Conservation (phyloP, 92 coral and sea anemone species). For the Virgularia gustaviana region DNA sequence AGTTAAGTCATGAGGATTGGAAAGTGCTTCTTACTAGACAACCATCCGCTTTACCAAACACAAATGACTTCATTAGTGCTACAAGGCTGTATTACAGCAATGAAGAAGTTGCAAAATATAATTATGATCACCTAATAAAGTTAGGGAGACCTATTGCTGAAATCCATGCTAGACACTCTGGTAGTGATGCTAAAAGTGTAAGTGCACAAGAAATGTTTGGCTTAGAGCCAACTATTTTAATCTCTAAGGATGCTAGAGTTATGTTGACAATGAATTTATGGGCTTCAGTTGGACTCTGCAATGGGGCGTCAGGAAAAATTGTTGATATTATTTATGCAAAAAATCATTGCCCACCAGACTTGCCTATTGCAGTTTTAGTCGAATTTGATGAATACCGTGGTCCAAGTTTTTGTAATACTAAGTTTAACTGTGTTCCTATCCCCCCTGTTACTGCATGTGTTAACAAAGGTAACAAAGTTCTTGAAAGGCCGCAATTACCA, state of each 20-base stretch:
- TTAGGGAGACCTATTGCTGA: background rate
- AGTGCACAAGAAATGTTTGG: background rate
- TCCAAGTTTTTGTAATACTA: conserved; percentile 19
- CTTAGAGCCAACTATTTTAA: background rate
- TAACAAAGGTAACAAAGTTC: conserved; percentile 7
- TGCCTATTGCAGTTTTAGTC: conserved; percentile 16
- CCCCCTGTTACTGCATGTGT: conserved; percentile 47
- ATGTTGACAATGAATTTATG: conserved; percentile 2
- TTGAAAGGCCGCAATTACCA: conserved; percentile 47
- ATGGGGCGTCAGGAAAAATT: conserved; percentile 6
- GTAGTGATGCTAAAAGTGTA: background rate
- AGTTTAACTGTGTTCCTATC: conserved; percentile 44
- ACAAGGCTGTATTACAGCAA: background rate
- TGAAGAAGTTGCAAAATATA: conserved; percentile 11
- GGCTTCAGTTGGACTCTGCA: conserved; percentile 18
- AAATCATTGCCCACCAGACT: conserved; percentile 33
- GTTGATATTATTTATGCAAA: conserved; percentile 12
- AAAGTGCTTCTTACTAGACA: conserved; percentile 1
- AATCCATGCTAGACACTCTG: background rate
- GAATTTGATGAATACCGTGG: conserved; percentile 19
- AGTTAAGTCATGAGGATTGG: conserved; percentile 3
- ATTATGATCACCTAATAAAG: background rate
- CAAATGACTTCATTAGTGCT: background rate
- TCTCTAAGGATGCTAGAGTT: conserved; percentile 6
- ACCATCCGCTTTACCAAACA: background rate